phyloP scores from a whole-genome alignment of 2,797 vertebrate species.

The Neopelma chrysocephalum region DNA sequence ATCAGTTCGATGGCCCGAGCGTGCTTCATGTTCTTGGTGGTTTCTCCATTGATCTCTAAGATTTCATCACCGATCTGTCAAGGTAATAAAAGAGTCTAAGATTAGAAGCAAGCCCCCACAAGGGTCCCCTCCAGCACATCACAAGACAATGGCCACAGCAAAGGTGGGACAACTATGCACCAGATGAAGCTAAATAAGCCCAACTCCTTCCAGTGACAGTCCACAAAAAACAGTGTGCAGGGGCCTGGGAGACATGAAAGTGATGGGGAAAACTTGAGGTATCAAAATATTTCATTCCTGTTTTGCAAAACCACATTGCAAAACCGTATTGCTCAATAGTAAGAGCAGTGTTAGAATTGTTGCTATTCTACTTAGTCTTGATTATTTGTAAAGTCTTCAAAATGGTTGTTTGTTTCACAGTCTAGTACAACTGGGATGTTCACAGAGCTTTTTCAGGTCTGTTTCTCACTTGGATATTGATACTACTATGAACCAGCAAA shows the following conservation, averaged over 20 bases:
- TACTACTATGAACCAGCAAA: background rate
- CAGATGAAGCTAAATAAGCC: background rate
- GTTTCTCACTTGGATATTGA: background rate
- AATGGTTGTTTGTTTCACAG: background rate
- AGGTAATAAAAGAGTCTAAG: background rate
- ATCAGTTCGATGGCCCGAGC: constrained; percentile 98
- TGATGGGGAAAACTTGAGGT: background rate
- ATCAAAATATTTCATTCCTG: background rate
- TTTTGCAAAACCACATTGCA: background rate
- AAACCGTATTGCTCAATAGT: background rate
- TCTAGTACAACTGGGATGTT: background rate
- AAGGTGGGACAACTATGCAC: background rate
- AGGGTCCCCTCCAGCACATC: background rate
- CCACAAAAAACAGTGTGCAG: background rate
- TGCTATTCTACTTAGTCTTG: background rate
- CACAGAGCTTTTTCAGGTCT: background rate
- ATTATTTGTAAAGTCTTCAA: background rate
- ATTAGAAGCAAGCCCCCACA: background rate
- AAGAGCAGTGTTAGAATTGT: background rate
- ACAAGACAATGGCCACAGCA: background rate
- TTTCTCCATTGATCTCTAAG: constrained; percentile 97
- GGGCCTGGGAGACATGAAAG: background rate
- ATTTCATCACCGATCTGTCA: constrained; percentile 96
- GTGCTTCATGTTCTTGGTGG: constrained; percentile 99
- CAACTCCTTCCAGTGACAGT: background rate